Percentiles rank a stretch among this genome's conserved stretches.
Conservation (phyloP, 2,797 vertebrate genomes). For the Kryptopterus vitreolus region DNA sequence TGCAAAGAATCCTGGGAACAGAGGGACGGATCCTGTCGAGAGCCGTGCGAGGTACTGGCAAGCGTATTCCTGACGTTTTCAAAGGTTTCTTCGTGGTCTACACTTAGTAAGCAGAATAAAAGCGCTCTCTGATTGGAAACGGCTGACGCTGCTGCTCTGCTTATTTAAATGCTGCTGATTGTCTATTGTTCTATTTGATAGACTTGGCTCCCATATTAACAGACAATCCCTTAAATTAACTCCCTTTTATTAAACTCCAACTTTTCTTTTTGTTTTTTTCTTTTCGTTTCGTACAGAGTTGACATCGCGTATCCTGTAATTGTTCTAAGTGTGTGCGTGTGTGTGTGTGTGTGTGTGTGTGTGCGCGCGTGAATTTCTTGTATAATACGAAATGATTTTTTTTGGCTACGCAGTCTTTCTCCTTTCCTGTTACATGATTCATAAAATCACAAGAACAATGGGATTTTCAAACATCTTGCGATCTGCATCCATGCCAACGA, state of each 20-base stretch:
- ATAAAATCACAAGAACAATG: conserved; percentile 39
- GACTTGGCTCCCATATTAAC: conserved; percentile 27
- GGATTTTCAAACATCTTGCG: conserved; percentile 34
- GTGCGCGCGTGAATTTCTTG: background rate
- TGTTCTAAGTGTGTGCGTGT: conserved; percentile 18
- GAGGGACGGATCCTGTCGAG: conserved; percentile 80
- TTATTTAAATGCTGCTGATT: conserved; percentile 37
- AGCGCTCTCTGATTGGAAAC: conserved; percentile 1
- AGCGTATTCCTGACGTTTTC: conserved; percentile 29
- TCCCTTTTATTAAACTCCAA: conserved; percentile 34
- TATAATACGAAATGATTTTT: conserved; percentile 28
- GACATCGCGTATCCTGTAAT: conserved; percentile 35
- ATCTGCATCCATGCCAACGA: conserved; percentile 19
- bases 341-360: background rate
- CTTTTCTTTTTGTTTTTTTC: background rate
- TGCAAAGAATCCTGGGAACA: conserved; percentile 85
- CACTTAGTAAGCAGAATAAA: conserved; percentile 16
- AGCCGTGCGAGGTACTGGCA: conserved; percentile 84
- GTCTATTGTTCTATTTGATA: conserved; percentile 35
- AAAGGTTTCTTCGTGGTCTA: conserved; percentile 19
- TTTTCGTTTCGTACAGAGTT: conserved; percentile 5
- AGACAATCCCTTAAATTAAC: conserved; percentile 15
- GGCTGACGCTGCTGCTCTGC: conserved; percentile 3
- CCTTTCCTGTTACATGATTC: conserved; percentile 45
- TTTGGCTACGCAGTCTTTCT: conserved; percentile 27